Evolutionary conservation across 2,888 invertebrate species (phyloP), one percentile per base, ranked within the genome.

Genomic region (Xiphydria camelus): DNA sequence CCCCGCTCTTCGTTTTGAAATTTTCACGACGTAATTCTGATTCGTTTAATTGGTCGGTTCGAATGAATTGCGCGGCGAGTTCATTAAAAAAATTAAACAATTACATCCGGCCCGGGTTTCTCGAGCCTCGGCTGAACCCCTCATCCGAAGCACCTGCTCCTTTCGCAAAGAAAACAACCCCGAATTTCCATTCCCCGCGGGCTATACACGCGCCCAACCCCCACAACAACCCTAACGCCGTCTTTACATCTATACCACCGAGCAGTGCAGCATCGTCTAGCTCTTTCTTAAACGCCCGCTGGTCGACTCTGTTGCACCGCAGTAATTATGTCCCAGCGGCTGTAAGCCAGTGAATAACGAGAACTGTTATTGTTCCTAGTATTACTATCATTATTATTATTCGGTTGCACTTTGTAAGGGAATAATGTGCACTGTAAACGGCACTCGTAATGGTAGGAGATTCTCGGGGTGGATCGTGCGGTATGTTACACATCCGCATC

Each of bases 301-400:
- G 14, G 17, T 25, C 26, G 12, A 1, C 4, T 26, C 26, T 18
- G 32, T 20, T 32, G 43, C 15, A 36, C 7, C 22, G 43, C 31
- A 20, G 43, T 43, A 37, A 43, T 43, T 43, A 37, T 43, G 36
- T 43, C 37, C 37, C 37, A 22, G 36, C 43, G 37, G 43, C 32
- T 38, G 43, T 43, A 43, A 43, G 43, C 43, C 15, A 10, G 17
- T 43, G 43, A 43, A 31, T 43, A 43, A 43, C 43, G 43, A 36
- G 43, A 36, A 43, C 32, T 37, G 43, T 43, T 43, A 43, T 43
- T 43, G 43, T 43, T 43, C n/a, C 37, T 43, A 43, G 43, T 43
- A 43, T 43, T 43, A 43, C 37, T 37, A 43, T 36, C 23, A 43
- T 38, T 43, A 17, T 43, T 43, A 31, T 21, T 43, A 38, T 43